Evolutionary conservation across 2,888 invertebrate genomes (phyloP).

Genomic region (Argynnis bischoffii): DNA sequence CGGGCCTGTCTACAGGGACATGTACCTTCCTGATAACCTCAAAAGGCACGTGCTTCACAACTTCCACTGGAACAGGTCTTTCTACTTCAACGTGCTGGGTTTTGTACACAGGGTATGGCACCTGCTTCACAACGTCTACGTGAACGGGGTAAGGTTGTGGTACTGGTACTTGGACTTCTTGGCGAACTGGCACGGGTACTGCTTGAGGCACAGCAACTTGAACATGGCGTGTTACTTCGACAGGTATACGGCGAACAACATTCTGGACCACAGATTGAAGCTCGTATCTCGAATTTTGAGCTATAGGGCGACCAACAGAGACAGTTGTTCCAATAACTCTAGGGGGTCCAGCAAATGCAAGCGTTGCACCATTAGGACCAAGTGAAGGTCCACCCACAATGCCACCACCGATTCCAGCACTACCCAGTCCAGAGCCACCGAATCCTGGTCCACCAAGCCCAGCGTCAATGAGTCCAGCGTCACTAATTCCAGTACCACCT

Average conservation of each 20-base stretch:
- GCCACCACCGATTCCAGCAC: slow-evolving; percentile 26
- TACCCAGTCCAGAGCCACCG: slow-evolving; percentile 18
- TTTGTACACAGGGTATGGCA: slow-evolving; percentile 75
- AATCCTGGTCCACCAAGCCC: slow-evolving; percentile 25
- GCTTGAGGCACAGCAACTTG: slow-evolving; percentile 69
- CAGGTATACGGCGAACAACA: slow-evolving; percentile 68
- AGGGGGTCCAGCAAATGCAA: slow-evolving; percentile 50
- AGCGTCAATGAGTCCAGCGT: slow-evolving; percentile 20
- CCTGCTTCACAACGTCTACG: slow-evolving; percentile 71
- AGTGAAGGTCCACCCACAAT: slow-evolving; percentile 19
- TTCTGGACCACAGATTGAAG: slow-evolving; percentile 74
- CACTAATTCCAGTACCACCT: slow-evolving; percentile 20
- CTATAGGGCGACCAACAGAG: slow-evolving; percentile 55
- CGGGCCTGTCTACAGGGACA: slow-evolving; percentile 70
- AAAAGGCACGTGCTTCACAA: slow-evolving; percentile 67
- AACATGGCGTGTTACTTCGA: slow-evolving; percentile 73
- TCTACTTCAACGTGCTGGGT: slow-evolving; percentile 72
- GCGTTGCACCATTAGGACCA: slow-evolving; percentile 25
- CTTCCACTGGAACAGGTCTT: slow-evolving; percentile 71
- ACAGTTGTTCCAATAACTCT: slow-evolving; percentile 64
- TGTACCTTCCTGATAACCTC: slow-evolving; percentile 73
- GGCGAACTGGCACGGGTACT: slow-evolving; percentile 68
- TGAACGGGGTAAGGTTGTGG: slow-evolving; percentile 76
- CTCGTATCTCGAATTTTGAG: slow-evolving; percentile 63
- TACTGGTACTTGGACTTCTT: slow-evolving; percentile 71